Conservation (phyloP, 1,140 invertebrate species). For the Notospermus geniculatus region DNA sequence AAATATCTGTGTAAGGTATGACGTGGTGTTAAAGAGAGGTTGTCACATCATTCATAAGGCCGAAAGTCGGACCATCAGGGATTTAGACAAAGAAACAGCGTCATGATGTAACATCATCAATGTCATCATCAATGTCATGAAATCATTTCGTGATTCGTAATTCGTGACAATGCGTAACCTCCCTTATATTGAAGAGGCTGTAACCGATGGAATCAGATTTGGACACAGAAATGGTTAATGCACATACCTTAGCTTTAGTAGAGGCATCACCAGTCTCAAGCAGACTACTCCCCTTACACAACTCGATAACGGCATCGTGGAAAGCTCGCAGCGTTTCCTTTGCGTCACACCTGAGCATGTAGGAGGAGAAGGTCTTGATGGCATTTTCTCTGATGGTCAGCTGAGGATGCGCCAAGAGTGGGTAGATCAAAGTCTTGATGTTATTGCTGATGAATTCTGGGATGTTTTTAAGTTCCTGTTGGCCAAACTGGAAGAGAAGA, state of each 20-base stretch:
- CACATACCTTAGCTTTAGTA: background rate
- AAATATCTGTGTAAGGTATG: no score
- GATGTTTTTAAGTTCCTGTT: conserved; percentile 15
- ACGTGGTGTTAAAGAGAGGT: no score
- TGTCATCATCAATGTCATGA: background rate
- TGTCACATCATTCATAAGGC: no score
- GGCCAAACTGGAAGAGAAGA: conserved; percentile 21
- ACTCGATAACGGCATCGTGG: conserved; percentile 29
- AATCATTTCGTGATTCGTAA: no score
- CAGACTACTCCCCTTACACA: conserved; percentile 22
- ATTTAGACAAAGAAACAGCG: no score
- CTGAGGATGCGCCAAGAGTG: conserved; percentile 36
- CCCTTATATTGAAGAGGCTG: no score
- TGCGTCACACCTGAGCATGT: conserved; percentile 31
- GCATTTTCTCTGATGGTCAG: conserved; percentile 41
- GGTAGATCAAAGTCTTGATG: conserved; percentile 34
- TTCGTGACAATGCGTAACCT: no score
- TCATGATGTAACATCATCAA: conserved; percentile 1
- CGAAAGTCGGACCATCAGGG: no score
- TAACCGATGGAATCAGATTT: no score
- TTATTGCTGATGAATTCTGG: conserved; percentile 33
- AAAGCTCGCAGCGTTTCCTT: conserved; percentile 22
- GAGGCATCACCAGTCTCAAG: no score
- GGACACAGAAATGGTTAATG: no score
- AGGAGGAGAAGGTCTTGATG: conserved; percentile 38